Evolutionary conservation across 64 coral and sea anemone species (phyloP).

Genomic region (Porites lutea): DNA sequence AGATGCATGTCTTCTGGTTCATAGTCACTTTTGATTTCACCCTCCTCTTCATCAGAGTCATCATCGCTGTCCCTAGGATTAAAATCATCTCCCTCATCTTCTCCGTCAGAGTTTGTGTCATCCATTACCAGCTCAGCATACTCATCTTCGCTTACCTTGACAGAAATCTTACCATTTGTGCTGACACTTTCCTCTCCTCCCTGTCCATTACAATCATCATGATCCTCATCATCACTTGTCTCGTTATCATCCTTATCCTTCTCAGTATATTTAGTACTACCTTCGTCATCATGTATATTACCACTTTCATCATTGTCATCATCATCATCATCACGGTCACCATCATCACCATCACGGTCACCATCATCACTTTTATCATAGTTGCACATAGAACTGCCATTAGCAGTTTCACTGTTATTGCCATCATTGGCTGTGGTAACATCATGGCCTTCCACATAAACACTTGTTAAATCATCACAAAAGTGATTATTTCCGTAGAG

Average conservation of each 20-base stretch:
- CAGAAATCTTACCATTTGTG: neutral
- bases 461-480: neutral
- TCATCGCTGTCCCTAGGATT: neutral
- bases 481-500: no score
- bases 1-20: slow-evolving; percentile 41
- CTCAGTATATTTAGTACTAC: neutral
- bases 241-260: neutral
- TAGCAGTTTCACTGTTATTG: neutral
- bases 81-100: slow-evolving; percentile 17
- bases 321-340: neutral
- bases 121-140: slow-evolving; percentile 45
- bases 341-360: neutral
- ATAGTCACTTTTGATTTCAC: slow-evolving; percentile 20
- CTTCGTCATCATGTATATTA: neutral
- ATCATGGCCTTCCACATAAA: neutral
- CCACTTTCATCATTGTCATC: neutral
- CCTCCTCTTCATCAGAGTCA: slow-evolving; percentile 23
- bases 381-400: neutral
- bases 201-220: neutral
- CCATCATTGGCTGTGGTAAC: neutral
- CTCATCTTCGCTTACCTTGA: neutral
- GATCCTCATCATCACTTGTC: neutral
- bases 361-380: neutral
- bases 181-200: no score
- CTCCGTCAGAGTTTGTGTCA: neutral